Evolutionary conservation across 1,140 invertebrate species (phyloP), one percentile per base, ranked within the genome.

Genomic region (Heliconius himera): DNA sequence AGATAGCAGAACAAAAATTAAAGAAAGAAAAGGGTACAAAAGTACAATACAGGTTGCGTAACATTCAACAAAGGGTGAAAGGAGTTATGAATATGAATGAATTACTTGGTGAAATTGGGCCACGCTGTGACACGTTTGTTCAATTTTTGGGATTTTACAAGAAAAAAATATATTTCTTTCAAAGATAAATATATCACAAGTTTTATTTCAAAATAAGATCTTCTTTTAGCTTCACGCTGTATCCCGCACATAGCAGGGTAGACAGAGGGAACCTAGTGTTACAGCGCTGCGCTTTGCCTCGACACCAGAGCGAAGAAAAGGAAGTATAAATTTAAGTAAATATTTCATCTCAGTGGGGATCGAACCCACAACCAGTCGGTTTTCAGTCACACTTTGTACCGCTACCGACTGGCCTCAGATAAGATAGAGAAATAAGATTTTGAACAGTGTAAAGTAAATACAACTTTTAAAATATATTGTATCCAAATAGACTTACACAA

Each of bases 81-180:
- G 88, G 82, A 81, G 80, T 81, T 87, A 93, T 94, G 92, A 94
- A 94, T 94, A 93, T 92, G 91, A 93, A 94, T 92, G 88, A 88
- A 86, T 88, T 88, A 87, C 88, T 90, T 88, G 82, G 84, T 78
- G 88, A 92, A 94, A 94, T 93, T 94, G 87, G 90, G 86, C 81
- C 88, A 85, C 81, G 73, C 75, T 84, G 81, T 74, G 78, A 66
- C 72, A 75, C 29, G 29, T 70, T 73, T 82, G 79, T 82, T 41
- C 49, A 36, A 70, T 73, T 74, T 76, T 70, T 6, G 46, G 41
- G 33, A 75, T 80, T 83, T 80, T 79, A 16, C 46, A 36, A 26
- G 26, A 26, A 13, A 49, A 54, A 46, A 41, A 18, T 74, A 66
- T 74, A 73, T 46, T 74, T 36, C 49, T 56, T 20, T 66, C 1